Evolutionary conservation across 2,113 vertebrate species (phyloP).

Genomic region (human): DNA sequence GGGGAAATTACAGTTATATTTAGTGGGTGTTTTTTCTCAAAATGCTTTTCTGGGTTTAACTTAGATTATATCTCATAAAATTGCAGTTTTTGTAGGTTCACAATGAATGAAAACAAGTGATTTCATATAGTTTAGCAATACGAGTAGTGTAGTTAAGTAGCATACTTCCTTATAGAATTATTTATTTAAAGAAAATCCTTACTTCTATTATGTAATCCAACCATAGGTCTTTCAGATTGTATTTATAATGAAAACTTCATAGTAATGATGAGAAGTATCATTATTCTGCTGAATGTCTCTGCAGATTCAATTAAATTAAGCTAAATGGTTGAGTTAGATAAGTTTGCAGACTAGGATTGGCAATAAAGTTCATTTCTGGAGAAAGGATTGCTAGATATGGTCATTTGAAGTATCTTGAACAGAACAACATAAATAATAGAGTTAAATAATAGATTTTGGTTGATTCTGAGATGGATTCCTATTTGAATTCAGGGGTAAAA

Average conservation of each 20-base stretch:
- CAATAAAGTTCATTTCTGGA: background rate
- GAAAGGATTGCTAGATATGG: background rate
- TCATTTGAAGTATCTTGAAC: background rate
- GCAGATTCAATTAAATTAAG: background rate
- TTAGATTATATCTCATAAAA: background rate
- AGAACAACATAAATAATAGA: background rate
- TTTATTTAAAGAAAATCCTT: background rate
- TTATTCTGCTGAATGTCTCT: background rate
- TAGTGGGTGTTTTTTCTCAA: background rate
- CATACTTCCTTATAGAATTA: background rate
- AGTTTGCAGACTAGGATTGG: background rate
- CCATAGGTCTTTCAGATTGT: background rate
- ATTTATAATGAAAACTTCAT: background rate
- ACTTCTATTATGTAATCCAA: background rate
- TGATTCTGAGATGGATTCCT: background rate
- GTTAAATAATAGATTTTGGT: background rate
- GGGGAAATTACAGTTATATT: background rate
- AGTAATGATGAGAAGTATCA: background rate
- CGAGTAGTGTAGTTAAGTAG: background rate
- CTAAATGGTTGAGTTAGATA: background rate
- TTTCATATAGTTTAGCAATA: background rate
- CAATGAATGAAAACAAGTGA: background rate
- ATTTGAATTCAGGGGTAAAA: background rate
- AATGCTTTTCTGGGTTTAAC: background rate
- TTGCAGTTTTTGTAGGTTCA: background rate